These are phyloP conservation scores for Brienomyrus longianalis DNA, from an alignment of 2,113 vertebrate species.

Conservation along the genomic window DNA sequence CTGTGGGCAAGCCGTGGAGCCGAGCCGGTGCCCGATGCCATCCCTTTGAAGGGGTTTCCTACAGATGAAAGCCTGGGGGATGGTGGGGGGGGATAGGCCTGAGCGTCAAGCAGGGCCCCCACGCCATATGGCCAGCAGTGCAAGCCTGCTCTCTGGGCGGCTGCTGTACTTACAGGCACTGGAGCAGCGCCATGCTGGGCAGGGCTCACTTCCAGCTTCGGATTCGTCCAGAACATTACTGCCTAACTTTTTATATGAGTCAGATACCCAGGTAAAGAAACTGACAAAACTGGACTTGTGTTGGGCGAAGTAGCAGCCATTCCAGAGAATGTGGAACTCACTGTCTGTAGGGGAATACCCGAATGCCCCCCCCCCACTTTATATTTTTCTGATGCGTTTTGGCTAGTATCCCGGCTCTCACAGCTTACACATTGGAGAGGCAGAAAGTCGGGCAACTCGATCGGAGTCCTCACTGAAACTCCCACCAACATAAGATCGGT, in stretches of 20 bases:
- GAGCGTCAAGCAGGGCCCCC: background rate
- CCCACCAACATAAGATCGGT: constrained; percentile 10
- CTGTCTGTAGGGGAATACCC: background rate
- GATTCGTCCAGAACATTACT: background rate
- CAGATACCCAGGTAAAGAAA: background rate
- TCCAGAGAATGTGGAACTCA: background rate
- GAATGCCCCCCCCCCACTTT: background rate
- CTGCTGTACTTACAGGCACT: background rate
- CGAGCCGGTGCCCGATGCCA: background rate
- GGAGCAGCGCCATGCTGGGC: background rate
- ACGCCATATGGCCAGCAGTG: background rate
- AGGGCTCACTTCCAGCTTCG: background rate
- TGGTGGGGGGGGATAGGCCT: background rate
- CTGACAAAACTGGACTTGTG: background rate
- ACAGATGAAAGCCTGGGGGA: background rate
- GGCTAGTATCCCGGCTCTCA: background rate
- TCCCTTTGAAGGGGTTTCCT: background rate
- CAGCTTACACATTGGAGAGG: background rate
- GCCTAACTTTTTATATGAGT: background rate
- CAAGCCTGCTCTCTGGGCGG: background rate
- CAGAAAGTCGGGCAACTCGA: background rate
- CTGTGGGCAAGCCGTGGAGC: background rate
- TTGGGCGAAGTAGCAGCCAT: background rate
- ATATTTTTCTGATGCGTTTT: background rate
- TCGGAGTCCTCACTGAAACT: background rate